phyloP scores from a whole-genome alignment of 2,888 invertebrate species.

The Spisula solida region DNA sequence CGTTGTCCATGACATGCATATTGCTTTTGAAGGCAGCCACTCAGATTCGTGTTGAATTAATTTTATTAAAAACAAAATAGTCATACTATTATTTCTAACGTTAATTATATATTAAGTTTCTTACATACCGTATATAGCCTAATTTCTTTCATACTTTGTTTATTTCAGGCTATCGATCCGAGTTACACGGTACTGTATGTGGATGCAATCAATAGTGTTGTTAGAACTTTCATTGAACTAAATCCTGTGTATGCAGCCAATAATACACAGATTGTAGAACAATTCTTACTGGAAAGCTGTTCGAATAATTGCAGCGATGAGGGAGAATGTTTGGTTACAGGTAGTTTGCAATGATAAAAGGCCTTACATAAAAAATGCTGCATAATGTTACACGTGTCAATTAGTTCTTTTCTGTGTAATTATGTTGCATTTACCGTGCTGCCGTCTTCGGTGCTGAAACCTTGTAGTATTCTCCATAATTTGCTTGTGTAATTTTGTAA shows the following conservation, averaged over 20 bases:
- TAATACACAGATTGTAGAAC: constrained; percentile 35
- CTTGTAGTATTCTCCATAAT: too few relatives aligned
- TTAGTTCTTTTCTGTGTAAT: too few relatives aligned
- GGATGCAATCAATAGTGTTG: neutral
- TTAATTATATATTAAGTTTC: constrained; percentile 22
- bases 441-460: too few relatives aligned
- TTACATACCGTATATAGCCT: too few relatives aligned
- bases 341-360: too few relatives aligned
- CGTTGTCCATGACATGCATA: too few relatives aligned
- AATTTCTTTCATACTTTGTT: too few relatives aligned
- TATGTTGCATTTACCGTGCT: too few relatives aligned
- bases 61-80: constrained; percentile 26
- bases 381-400: too few relatives aligned
- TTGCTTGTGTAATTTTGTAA: too few relatives aligned
- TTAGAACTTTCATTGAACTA: neutral
- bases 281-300: constrained; percentile 34
- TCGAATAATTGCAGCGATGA: constrained; percentile 34
- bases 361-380: too few relatives aligned
- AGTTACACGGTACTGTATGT: neutral
- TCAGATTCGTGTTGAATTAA: constrained; percentile 24
- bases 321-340: constrained; percentile 38
- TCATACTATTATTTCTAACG: constrained; percentile 28
- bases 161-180: neutral
- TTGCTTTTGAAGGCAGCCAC: constrained; percentile 35
- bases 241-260: constrained; percentile 44